phyloP scores from a whole-genome alignment of 1,140 invertebrate genomes.

The Sipha flava region DNA sequence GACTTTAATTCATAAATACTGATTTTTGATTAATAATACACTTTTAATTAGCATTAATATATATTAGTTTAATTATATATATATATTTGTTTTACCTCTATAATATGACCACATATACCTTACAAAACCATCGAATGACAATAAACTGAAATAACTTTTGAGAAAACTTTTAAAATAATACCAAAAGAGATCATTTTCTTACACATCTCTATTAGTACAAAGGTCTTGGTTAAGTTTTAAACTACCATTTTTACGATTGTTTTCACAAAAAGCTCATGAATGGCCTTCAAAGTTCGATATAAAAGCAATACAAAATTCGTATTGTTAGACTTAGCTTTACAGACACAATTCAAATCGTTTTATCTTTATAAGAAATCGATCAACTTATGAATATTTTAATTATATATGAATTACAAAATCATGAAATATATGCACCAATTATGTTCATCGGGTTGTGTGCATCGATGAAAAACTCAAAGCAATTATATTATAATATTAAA shows the following conservation, averaged over 20 bases:
- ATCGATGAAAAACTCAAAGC: no score
- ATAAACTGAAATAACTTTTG: not conserved
- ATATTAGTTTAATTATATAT: no score
- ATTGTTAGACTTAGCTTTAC: not conserved
- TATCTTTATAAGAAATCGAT: not conserved
- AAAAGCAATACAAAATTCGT: not conserved
- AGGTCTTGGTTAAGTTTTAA: not conserved
- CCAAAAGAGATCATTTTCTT: not conserved
- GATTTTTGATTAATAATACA: no score
- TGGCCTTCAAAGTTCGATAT: not conserved
- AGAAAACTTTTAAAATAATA: not conserved
- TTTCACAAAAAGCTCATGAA: not conserved
- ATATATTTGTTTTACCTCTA: no score
- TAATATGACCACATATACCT: not conserved
- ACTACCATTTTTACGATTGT: conserved; percentile 13
- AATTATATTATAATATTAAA: no score
- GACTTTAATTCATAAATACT: no score
- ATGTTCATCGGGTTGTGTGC: no score
- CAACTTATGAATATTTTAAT: no score
- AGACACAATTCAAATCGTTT: no score
- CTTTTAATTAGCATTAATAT: no score
- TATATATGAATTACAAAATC: no score
- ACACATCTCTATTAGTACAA: not conserved
- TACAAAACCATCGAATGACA: not conserved
- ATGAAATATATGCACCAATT: no score